Evolutionary conservation across 2,797 vertebrate genomes (phyloP).

Genomic region (Buphagus erythrorhynchus): DNA sequence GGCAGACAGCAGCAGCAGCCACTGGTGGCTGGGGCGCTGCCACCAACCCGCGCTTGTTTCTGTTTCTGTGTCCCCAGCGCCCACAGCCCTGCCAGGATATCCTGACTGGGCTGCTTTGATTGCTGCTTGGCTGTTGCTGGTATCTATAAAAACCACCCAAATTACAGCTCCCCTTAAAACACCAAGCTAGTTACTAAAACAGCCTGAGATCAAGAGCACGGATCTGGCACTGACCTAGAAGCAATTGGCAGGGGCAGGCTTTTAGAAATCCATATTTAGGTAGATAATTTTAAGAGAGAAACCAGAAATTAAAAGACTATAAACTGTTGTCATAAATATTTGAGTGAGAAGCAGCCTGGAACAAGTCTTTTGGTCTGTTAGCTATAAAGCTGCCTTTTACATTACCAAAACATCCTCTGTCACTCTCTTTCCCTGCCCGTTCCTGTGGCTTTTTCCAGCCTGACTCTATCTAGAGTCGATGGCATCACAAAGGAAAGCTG

Average conservation of each 20-base stretch:
- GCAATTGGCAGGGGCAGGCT: background rate
- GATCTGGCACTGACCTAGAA: slow-evolving; percentile 12
- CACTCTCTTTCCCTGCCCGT: background rate
- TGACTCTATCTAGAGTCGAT: background rate
- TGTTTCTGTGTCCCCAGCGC: background rate
- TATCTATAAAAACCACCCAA: slow-evolving; percentile 24
- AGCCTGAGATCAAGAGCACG: background rate
- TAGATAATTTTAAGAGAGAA: slow-evolving; percentile 32
- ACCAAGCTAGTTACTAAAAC: slow-evolving; percentile 21
- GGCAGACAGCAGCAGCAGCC: background rate
- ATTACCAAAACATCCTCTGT: background rate
- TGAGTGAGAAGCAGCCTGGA: slow-evolving; percentile 29
- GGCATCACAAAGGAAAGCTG: background rate
- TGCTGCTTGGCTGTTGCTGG: background rate
- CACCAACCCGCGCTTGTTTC: background rate
- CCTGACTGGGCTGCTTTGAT: slow-evolving; percentile 6
- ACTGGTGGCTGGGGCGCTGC: background rate
- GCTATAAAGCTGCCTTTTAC: slow-evolving; percentile 23
- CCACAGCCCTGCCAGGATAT: background rate
- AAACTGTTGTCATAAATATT: slow-evolving; percentile 38
- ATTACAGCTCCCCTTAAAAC: slow-evolving; percentile 51
- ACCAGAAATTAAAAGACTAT: slow-evolving; percentile 16
- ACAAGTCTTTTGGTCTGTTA: slow-evolving; percentile 10
- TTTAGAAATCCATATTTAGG: too few species aligned
- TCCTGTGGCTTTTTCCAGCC: slow-evolving; percentile 1